Conservation (phyloP, 2,888 invertebrate genomes). For the Spodoptera picta region DNA sequence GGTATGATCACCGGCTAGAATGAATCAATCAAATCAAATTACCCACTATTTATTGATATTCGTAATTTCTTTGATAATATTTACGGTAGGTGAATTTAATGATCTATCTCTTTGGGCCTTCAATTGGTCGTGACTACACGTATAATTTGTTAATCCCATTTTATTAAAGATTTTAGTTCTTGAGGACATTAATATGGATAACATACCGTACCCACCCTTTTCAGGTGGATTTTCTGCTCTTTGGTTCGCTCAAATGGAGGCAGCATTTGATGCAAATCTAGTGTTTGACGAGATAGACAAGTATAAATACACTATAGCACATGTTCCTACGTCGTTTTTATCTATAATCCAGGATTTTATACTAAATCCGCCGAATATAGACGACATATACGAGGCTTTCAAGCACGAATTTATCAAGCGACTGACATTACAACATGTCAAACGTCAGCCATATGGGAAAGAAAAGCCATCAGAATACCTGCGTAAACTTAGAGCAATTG, state of each 20-base stretch:
- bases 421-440: slow-evolving; percentile 18
- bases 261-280: slow-evolving; percentile 29
- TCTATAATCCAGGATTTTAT: slow-evolving; percentile 36
- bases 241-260: slow-evolving; percentile 46
- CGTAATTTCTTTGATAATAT: no score
- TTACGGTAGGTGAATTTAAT: no score
- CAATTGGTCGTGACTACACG: no score
- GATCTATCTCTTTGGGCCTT: no score
- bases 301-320: slow-evolving; percentile 25
- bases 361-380: slow-evolving; percentile 16
- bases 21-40: no score
- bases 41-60: no score
- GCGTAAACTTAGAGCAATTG: slow-evolving; percentile 21
- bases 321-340: slow-evolving; percentile 21
- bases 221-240: slow-evolving; percentile 24
- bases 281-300: slow-evolving; percentile 28
- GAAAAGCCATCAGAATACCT: slow-evolving; percentile 38
- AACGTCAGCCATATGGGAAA: slow-evolving; percentile 7
- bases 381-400: slow-evolving; percentile 22
- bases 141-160: no score
- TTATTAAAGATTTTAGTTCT: neutral
- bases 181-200: slow-evolving; percentile 26
- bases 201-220: slow-evolving; percentile 22
- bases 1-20: no score
- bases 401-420: slow-evolving; percentile 46